A percentile compares a stretch with the other conserved stretches of the same genome.
Conservation (phyloP, 2,113 vertebrate species). For the Nestor notabilis region DNA sequence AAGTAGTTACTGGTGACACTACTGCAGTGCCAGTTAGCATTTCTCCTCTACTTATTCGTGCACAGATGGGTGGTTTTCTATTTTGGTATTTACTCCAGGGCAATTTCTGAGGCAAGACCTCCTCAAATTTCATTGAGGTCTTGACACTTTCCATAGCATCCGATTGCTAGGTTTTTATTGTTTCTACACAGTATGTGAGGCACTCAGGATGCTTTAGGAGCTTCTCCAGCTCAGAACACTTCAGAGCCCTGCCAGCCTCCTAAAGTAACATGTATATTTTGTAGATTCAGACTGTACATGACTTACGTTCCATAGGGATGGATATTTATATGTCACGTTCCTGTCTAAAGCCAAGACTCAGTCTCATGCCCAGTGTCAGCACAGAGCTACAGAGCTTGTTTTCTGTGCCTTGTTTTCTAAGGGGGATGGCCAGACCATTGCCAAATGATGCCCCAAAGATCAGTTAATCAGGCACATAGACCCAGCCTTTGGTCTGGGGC, state of each 20-base stretch:
- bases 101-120: not conserved
- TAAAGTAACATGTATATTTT: not conserved
- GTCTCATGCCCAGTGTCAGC: accelerated
- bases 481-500: not conserved
- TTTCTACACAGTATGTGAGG: not conserved
- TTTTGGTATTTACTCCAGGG: not conserved
- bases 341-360: not conserved
- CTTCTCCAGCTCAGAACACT: not conserved
- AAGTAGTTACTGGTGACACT: not conserved
- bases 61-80: not conserved
- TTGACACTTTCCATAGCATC: not conserved
- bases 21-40: not conserved
- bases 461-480: not conserved
- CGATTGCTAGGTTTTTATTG: not conserved
- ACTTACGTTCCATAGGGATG: not conserved
- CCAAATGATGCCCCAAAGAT: not conserved
- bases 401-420: not conserved
- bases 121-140: not conserved
- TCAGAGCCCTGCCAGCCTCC: not conserved
- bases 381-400: not conserved
- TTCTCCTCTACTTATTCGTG: not conserved
- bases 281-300: not conserved
- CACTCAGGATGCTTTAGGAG: not conserved
- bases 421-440: too few relatives aligned
- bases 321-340: not conserved